Evolutionary conservation across 2,888 invertebrate genomes (phyloP), one percentile per base, ranked within the genome.

Genomic region (Synergus itoensis): DNA sequence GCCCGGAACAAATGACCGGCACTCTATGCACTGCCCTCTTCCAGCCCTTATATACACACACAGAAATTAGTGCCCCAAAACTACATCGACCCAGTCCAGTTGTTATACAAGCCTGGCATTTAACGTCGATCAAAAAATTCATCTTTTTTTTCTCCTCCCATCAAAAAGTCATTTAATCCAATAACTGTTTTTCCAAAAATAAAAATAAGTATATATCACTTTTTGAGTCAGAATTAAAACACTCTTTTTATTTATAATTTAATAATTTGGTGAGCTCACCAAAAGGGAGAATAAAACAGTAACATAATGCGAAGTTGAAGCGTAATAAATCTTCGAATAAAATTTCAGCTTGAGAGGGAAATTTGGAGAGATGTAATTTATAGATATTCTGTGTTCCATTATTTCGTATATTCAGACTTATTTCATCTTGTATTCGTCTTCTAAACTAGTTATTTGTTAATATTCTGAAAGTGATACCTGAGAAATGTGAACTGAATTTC

Each of bases 11-110:
- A 80, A 80, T 77, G 77, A 76, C 77, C 80, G 65, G 65, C 75
- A 62, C 73, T 76, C 73, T 40, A 57, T 57, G 45, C n/a, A 36
- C 62, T 14, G 43, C 60, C 21, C 4, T 43, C 5, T 41, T 41
- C n/a, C 48, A 48, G 48, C 77, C 40, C 79, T 77, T 77, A 81
- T 64, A 79, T 73, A 53, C n/a, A 78, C n/a, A 78, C 48, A 45
- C 78, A 40, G 77, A 64, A 82, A 82, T 82, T 80, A 80, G 79
- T 62, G 62, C 73, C 36, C 18, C 60, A 78, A 80, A 82, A 80
- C 64, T 79, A 77, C 69, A 76, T 45, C 43, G 62, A 65, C 75
- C 12, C 62, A 53, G 65, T 77, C 28, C 67, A 77, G 78, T 77
- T 75, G 76, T 80, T 80, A 79, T 76, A 76, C 57, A 76, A n/a